These are phyloP conservation scores for Crotalus horridus DNA, from an alignment of 2,113 vertebrate species.

Conservation along the genomic window DNA sequence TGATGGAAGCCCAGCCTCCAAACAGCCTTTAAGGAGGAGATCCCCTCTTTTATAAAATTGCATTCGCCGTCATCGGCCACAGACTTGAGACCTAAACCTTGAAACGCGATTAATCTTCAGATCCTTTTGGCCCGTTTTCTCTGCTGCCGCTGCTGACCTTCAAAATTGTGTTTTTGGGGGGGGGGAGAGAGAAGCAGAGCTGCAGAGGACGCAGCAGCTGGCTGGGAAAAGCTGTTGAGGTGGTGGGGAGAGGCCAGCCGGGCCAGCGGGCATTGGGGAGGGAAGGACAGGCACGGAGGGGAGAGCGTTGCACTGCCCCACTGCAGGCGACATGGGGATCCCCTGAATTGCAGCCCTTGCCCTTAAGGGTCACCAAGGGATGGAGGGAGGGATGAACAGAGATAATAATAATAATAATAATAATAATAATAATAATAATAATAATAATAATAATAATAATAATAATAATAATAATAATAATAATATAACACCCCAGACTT, in stretches of 20 bases:
- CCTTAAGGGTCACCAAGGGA: not conserved
- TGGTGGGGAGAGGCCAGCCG: not conserved
- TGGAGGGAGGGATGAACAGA: no score
- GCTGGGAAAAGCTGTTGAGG: not conserved
- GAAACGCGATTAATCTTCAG: slow-evolving; percentile 42
- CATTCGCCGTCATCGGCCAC: slow-evolving; percentile 27
- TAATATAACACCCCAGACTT: no score
- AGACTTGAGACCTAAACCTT: slow-evolving; percentile 34
- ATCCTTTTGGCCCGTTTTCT: slow-evolving; percentile 4
- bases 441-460: no score
- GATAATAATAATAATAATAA: no score
- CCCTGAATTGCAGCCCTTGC: no score
- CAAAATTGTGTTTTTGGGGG: not conserved
- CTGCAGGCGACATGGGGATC: not conserved
- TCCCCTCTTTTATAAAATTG: slow-evolving; percentile 35
- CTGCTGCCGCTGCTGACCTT: slow-evolving; percentile 47
- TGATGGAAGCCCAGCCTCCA: fast-evolving
- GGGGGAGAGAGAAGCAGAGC: not conserved
- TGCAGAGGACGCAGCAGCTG: slow-evolving; percentile 26
- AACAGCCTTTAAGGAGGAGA: not conserved
- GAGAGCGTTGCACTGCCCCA: not conserved
- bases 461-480: no score
- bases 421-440: no score
- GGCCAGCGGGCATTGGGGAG: not conserved
- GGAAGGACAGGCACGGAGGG: not conserved